Base-by-base conservation (phyloP, 1,140 invertebrate species). In the Apocrypta bakeri region DNA sequence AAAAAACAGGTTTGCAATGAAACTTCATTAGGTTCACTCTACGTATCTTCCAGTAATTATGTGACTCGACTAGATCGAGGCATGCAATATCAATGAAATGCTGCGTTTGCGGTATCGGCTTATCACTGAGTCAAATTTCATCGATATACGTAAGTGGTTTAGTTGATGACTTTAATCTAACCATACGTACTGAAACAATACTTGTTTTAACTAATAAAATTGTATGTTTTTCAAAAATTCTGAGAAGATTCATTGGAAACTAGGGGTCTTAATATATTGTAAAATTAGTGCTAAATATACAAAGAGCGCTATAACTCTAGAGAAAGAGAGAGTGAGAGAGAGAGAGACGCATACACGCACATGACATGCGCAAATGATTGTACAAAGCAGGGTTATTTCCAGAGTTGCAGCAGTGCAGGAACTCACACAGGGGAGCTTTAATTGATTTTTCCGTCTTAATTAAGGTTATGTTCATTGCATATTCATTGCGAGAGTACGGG, bases 401-500 rank as follows among this genome's bases (percentile, higher is more conserved):
- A 40, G 29, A 61, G 56, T 33, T 1, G 33, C 25, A 69, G 25
- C 2, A 12, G 69, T 64, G 25, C 31, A 61, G 14, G n/a, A 12
- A n/a, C 69, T 33, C 2, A 25, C 24, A 25, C 11, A n/a, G 11
- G 63, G 42, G 27, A 37, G 73, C 69, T 73, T 74, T 81, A 81
- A 81, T 81, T 81, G 63, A 81, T 81, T 75, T 81, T 81, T 81
- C 63, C 72, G 12, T 17, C 21, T 81, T 81, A 81, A 81, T 81
- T 73, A 81, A 74, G 71, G 56, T 74, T 74, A 81, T 66, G 56
- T 74, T 81, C 71, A 33, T 81, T 81, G 73, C 72, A 75, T 81
- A 81, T 75, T 75, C 80, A 81, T 75, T 68, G 31, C 9, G 31
- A 66, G 9, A 8, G 27, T 27, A 9, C 7, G 37, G 69, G n/a